A percentile compares a stretch with the other conserved stretches of the same genome.
phyloP scores from a whole-genome alignment of 1,140 invertebrate species.

The Sogatella furcifera region DNA sequence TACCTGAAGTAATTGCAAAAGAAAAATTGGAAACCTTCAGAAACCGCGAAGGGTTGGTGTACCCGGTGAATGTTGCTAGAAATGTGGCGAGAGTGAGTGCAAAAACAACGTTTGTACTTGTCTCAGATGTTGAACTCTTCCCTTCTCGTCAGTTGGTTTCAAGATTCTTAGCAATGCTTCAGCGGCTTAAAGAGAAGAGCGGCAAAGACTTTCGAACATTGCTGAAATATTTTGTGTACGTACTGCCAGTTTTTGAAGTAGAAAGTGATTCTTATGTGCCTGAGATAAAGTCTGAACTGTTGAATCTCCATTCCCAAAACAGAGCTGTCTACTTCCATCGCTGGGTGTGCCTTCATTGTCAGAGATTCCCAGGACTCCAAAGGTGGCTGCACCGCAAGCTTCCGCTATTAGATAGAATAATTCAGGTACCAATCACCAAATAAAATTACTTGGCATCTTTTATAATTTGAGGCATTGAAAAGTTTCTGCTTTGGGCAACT shows the following conservation, averaged over 20 bases:
- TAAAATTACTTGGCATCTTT: no score
- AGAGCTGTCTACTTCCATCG: conserved; percentile 42
- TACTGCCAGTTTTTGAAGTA: conserved; percentile 65
- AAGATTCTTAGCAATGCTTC: conserved; percentile 48
- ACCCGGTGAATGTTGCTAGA: conserved; percentile 66
- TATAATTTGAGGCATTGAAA: no score
- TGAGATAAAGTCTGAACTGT: conserved; percentile 41
- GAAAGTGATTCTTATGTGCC: conserved; percentile 44
- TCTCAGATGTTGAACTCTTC: conserved; percentile 64
- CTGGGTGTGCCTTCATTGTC: conserved; percentile 58
- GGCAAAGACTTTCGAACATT: background rate
- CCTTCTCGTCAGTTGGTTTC: conserved; percentile 51
- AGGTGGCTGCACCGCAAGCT: conserved; percentile 46
- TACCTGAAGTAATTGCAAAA: conserved; percentile 10
- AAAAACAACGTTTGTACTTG: conserved; percentile 52
- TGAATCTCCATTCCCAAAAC: conserved; percentile 32
- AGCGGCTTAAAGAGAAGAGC: conserved; percentile 23
- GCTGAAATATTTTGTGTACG: conserved; percentile 40
- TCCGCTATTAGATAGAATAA: conserved; percentile 32
- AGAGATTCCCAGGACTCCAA: conserved; percentile 62
- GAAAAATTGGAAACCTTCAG: conserved; percentile 17
- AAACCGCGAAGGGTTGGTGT: conserved; percentile 35
- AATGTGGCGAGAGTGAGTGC: conserved; percentile 53
- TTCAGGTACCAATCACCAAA: conserved; percentile 25
- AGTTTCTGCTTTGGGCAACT: no score